Evolutionary conservation across 92 coral and sea anemone species (phyloP).

Genomic region (Epizoanthus stellaris): DNA sequence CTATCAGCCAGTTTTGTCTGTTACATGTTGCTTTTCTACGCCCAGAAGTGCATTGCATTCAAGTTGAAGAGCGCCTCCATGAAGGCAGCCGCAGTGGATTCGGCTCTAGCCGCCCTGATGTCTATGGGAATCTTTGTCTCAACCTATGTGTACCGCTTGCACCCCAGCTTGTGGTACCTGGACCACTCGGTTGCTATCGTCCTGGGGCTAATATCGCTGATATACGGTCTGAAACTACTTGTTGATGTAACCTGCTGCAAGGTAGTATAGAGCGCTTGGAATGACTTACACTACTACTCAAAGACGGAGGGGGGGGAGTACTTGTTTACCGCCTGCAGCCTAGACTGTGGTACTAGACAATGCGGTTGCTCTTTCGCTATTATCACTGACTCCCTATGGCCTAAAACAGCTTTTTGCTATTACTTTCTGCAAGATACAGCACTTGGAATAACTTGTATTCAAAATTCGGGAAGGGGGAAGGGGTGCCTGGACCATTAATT

Average conservation of each 20-base stretch:
- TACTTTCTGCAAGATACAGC: too few species aligned
- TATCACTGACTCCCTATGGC: too few species aligned
- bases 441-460: too few species aligned
- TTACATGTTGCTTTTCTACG: constrained; percentile 47
- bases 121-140: constrained; percentile 64
- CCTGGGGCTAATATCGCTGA: constrained; percentile 61
- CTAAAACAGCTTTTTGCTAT: too few species aligned
- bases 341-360: too few species aligned
- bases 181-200: constrained; percentile 71
- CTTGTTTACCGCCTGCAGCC: too few species aligned
- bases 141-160: constrained; percentile 57
- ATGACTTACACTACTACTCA: too few species aligned
- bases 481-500: too few species aligned
- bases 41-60: constrained; percentile 61
- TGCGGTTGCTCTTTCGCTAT: too few species aligned
- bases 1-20: constrained; percentile 57
- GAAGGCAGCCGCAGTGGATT: constrained; percentile 76
- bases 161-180: constrained; percentile 69
- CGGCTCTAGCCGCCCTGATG: constrained; percentile 73
- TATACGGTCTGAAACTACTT: constrained; percentile 60
- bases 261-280: background rate
- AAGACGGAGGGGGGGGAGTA: too few species aligned
- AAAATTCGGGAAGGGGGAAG: too few species aligned
- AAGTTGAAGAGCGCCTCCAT: constrained; percentile 66
- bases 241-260: constrained; percentile 14